Evolutionary conservation across 2,113 vertebrate species (phyloP), one percentile per base, ranked within the genome.

Genomic region (Anser brachyrhynchus): DNA sequence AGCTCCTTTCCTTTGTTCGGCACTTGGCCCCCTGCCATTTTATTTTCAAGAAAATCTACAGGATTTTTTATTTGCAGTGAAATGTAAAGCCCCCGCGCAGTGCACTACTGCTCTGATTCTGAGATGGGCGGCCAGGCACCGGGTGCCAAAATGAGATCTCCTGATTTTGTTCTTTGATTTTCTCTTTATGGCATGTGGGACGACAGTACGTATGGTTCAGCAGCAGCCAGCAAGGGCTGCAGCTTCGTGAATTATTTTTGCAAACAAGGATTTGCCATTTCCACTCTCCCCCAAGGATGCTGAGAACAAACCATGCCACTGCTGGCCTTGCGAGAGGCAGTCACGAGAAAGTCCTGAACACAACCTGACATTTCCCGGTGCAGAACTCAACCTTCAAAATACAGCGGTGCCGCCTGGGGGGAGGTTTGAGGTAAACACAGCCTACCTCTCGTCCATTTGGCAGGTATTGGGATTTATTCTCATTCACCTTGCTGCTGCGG

Each of bases 51-150:
- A 88, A 84, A 92, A 59, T 19, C 20, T 67, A 12, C 21, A 13
- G 29, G 43, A 21, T 37, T 65, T 80, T 55, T 79, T 19, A 55
- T 26, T 84, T 79, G 57, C 19, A 28, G 41, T 41, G 76, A 81
- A 61, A 72, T 12, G 3, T 23, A 29, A 29, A 74, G 21, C 33
- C 22, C 29, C 69, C 35, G 10, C 2, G 2, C 2, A 4, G 59
- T 51, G 46, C 0, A 0, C 4, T 3, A 65, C 58, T 71, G n/a
- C 51, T 78, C 76, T 0, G 0, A 14, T 67, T 75, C 61, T 8
- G 59, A 61, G 31, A 25, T 31, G 22, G 33, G 35, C n/a, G 70
- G 49, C 51, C 51, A 54, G 66, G 25, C 37, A 25, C n/a, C 37
- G 64, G 35, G 14, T 80, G 35, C 70, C 43, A 44, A 67, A 51